Evolutionary conservation across 2,888 invertebrate species (phyloP).

Genomic region (Aspidapion aeneum): DNA sequence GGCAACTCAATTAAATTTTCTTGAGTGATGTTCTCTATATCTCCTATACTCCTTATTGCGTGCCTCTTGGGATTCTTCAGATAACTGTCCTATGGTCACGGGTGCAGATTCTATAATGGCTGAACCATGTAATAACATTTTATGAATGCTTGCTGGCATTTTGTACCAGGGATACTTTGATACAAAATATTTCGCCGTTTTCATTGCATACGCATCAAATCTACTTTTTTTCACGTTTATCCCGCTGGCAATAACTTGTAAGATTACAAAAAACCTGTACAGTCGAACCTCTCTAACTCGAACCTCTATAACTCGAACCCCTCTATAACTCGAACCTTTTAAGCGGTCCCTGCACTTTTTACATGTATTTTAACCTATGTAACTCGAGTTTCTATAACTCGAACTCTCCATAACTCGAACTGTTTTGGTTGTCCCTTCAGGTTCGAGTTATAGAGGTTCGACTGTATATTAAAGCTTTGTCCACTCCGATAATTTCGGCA

Average conservation of each 20-base stretch:
- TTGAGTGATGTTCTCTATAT: conserved; percentile 7
- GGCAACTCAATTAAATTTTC: conserved; percentile 3
- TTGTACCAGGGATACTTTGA: conserved; percentile 3
- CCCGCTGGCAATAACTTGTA: neutral
- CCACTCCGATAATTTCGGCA: conserved; percentile 2
- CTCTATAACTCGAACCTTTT: too few relatives aligned
- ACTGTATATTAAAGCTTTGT: neutral
- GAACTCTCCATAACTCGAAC: too few relatives aligned
- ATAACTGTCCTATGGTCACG: conserved; percentile 9
- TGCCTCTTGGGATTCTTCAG: conserved; percentile 12
- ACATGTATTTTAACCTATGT: too few relatives aligned
- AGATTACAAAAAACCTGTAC: conserved; percentile 7
- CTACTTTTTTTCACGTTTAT: neutral
- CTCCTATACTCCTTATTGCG: conserved; percentile 7
- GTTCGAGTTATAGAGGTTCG: too few relatives aligned
- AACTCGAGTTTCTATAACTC: too few relatives aligned
- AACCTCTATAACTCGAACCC: too few relatives aligned
- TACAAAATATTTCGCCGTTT: conserved; percentile 2
- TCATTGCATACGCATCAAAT: conserved; percentile 3
- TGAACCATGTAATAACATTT: conserved; percentile 8
- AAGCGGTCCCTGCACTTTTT: too few relatives aligned
- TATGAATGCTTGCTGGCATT: conserved; percentile 9
- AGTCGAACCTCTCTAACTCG: too few relatives aligned
- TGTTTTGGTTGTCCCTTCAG: too few relatives aligned
- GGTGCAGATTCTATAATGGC: neutral